Evolutionary conservation across 2,797 vertebrate genomes (phyloP).

Genomic region (Molossus alvarezi): DNA sequence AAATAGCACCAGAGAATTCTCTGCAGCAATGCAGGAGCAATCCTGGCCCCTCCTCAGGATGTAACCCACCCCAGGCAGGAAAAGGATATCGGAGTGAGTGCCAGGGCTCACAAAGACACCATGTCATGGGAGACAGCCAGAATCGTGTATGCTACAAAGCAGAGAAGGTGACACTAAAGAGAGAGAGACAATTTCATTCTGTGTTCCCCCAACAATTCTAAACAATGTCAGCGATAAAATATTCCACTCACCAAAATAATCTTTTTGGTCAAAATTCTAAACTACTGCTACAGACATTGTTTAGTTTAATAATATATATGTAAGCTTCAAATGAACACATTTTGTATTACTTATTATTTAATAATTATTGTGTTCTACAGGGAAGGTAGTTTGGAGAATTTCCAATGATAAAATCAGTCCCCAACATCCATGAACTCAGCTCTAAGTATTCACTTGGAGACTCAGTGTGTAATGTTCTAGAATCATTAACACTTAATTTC

Average conservation of each 20-base stretch:
- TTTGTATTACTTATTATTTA: background rate
- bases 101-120: background rate
- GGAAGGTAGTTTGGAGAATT: background rate
- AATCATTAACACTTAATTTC: background rate
- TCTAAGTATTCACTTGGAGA: background rate
- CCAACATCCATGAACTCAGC: background rate
- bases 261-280: conserved; percentile 4
- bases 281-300: background rate
- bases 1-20: conserved; percentile 75
- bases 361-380: background rate
- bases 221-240: conserved; percentile 44
- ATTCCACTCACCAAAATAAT: background rate
- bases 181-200: conserved; percentile 15
- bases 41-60: conserved; percentile 15
- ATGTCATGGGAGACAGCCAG: background rate
- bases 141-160: background rate
- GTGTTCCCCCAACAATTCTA: background rate
- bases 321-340: conserved; percentile 2
- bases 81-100: background rate
- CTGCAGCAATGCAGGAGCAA: background rate
- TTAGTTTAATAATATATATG: background rate
- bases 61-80: background rate
- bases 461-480: background rate
- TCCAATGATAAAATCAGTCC: background rate
- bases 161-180: conserved; percentile 54